Conservation (phyloP, 2,888 invertebrate species). For the Drosophila recens region DNA sequence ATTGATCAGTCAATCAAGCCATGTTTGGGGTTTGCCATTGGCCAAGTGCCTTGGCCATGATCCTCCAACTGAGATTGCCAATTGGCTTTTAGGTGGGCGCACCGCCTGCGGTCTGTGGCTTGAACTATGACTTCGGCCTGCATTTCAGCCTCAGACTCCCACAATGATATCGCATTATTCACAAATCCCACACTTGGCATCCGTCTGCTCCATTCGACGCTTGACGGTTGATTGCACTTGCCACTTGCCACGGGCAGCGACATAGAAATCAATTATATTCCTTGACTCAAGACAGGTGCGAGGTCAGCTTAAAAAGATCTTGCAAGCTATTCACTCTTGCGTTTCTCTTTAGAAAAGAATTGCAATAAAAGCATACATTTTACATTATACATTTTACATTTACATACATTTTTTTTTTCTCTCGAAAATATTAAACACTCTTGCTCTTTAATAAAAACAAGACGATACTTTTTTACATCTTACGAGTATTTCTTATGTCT, state of each 20-base stretch:
- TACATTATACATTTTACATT: too few species aligned
- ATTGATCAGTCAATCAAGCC: conserved; percentile 74
- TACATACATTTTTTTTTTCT: too few species aligned
- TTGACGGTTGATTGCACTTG: conserved; percentile 1
- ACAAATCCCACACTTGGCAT: conserved; percentile 32
- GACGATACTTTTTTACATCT: too few species aligned
- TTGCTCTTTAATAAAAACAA: too few species aligned
- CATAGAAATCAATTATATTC: conserved; percentile 49
- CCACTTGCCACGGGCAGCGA: conserved; percentile 21
- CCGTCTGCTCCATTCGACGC: not conserved
- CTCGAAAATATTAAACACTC: too few species aligned
- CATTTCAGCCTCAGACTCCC: conserved; percentile 33
- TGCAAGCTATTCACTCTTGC: too few species aligned
- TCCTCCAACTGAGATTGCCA: conserved; percentile 24
- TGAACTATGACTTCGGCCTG: conserved; percentile 57
- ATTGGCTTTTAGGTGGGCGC: conserved; percentile 54
- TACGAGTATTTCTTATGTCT: too few species aligned
- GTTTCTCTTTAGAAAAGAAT: not conserved
- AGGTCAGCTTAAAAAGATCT: conserved; percentile 21
- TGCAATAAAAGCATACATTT: not conserved
- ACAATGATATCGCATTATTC: conserved; percentile 17
- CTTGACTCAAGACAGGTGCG: conserved; percentile 6
- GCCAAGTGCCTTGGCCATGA: conserved; percentile 43
- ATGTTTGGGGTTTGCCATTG: conserved; percentile 39
- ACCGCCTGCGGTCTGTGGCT: conserved; percentile 24